Evolutionary conservation across 2,113 vertebrate genomes (phyloP).

Genomic region (Antennarius striatus): DNA sequence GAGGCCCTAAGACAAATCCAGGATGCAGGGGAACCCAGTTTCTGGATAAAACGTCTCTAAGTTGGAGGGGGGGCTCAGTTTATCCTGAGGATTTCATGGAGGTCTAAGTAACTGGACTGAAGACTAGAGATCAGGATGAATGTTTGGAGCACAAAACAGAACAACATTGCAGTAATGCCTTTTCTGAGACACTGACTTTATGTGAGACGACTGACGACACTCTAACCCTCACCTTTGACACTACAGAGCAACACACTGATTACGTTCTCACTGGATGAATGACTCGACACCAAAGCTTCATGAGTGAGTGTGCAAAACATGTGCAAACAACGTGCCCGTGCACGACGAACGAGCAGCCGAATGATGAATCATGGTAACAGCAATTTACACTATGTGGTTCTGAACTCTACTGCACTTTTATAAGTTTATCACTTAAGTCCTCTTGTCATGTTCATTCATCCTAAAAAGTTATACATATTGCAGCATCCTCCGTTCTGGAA

Average conservation of each 20-base stretch:
- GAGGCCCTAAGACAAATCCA: slow-evolving; percentile 68
- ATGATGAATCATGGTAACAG: slow-evolving; percentile 29
- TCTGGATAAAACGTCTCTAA: slow-evolving; percentile 28
- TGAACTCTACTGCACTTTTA: slow-evolving; percentile 55
- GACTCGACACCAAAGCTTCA: slow-evolving; percentile 28
- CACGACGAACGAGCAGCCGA: background rate
- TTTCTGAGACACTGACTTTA: slow-evolving; percentile 26
- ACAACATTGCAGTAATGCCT: slow-evolving; percentile 17
- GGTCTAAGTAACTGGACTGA: slow-evolving; percentile 42
- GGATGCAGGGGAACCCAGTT: slow-evolving; percentile 54
- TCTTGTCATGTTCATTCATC: slow-evolving; percentile 46
- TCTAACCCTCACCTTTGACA: slow-evolving; percentile 27
- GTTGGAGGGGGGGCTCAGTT: slow-evolving; percentile 41
- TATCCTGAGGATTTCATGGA: slow-evolving; percentile 69
- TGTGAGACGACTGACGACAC: slow-evolving; percentile 9
- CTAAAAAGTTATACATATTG: slow-evolving; percentile 68
- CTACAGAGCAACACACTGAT: slow-evolving; percentile 15
- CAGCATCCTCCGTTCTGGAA: slow-evolving; percentile 60
- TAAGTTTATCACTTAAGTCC: slow-evolving; percentile 39
- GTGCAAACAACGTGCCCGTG: background rate
- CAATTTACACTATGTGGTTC: slow-evolving; percentile 57
- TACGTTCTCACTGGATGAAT: slow-evolving; percentile 28
- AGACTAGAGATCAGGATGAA: slow-evolving; percentile 15
- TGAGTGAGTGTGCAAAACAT: slow-evolving; percentile 54
- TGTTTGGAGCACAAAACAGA: slow-evolving; percentile 24